Evolutionary conservation across 2,797 vertebrate species (phyloP).

Genomic region (Clarias platycephalus): DNA sequence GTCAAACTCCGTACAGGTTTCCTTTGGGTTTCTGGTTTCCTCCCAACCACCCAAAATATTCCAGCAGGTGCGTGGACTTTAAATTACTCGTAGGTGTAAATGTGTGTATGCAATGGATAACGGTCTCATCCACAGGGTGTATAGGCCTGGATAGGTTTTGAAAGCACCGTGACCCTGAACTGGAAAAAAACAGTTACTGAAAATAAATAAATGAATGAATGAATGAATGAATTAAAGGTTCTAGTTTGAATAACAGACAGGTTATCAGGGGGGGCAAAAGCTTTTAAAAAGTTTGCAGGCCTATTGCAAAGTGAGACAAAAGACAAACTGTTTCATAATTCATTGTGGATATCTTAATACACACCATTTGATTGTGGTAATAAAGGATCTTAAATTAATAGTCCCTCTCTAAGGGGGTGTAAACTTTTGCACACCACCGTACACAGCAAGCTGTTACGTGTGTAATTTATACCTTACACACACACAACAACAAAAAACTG

Average conservation of each 20-base stretch:
- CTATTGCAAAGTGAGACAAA: background rate
- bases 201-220: background rate
- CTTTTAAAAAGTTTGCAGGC: background rate
- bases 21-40: background rate
- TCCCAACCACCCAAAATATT: background rate
- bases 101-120: background rate
- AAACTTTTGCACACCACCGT: background rate
- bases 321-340: background rate
- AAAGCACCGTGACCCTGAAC: background rate
- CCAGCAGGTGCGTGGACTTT: background rate
- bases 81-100: background rate
- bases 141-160: background rate
- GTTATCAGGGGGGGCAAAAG: background rate
- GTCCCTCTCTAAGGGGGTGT: too few relatives aligned
- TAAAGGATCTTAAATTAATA: background rate
- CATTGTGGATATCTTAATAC: background rate
- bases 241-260: background rate
- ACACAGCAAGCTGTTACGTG: background rate
- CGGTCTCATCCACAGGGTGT: background rate
- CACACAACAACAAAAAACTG: background rate
- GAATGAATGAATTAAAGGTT: background rate
- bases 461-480: background rate
- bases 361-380: background rate
- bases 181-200: background rate
- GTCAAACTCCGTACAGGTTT: background rate